These are phyloP conservation scores for Apostichopus leukothele DNA, from an alignment of 53 echinoderm and acorn worm species.

Conservation along the genomic window DNA sequence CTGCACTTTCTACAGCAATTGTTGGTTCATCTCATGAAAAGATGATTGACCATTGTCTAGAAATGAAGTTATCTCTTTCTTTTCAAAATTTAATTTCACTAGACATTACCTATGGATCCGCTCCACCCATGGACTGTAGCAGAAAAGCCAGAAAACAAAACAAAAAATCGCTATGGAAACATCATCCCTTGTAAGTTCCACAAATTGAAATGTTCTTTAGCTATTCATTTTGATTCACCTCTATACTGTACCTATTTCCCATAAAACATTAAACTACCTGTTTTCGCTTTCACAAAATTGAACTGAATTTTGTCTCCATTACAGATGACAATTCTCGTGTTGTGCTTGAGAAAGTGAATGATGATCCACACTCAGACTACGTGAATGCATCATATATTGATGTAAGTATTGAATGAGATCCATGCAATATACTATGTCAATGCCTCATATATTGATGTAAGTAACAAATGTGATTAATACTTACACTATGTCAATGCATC, in stretches of 20 bases:
- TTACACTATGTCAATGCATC: conserved; percentile 43
- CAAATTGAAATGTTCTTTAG: too few species aligned
- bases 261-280: too few species aligned
- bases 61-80: too few species aligned
- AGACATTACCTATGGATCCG: conserved; percentile 67
- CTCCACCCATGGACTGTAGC: conserved; percentile 66
- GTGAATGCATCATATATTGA: conserved; percentile 23
- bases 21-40: too few species aligned
- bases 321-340: conserved; percentile 42
- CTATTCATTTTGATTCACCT: neutral
- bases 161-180: conserved; percentile 82
- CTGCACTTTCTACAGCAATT: too few species aligned
- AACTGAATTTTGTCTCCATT: neutral
- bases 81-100: neutral
- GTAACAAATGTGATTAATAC: neutral
- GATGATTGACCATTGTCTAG: too few species aligned
- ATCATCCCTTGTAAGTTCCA: conserved; percentile 83
- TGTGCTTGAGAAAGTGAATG: conserved; percentile 12
- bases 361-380: conserved; percentile 41
- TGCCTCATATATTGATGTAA: neutral
- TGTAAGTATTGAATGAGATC: neutral
- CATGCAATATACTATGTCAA: too few species aligned
- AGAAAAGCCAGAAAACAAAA: conserved; percentile 67
- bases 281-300: too few species aligned
- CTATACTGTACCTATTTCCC: too few species aligned